Percentiles rank a stretch among this genome's conserved stretches.
Conservation (phyloP, 2,113 vertebrate species). For the Pantherophis guttatus region DNA sequence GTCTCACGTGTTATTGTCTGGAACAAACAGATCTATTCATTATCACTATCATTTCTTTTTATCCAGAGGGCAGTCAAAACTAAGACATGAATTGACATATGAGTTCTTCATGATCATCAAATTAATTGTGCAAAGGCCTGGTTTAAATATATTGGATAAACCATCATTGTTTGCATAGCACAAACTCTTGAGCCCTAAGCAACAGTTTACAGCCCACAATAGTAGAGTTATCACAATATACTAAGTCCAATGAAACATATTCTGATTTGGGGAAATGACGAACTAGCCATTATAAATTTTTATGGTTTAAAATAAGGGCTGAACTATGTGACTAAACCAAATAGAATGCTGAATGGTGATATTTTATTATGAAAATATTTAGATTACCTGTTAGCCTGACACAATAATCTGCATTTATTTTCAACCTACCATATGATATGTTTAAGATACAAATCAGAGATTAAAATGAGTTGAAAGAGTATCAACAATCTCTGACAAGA, state of each 20-base stretch:
- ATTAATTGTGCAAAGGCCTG: not conserved
- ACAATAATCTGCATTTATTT: not conserved
- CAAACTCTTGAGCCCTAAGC: not conserved
- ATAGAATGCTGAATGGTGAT: not conserved
- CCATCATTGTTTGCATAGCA: not conserved
- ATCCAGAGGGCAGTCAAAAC: not conserved
- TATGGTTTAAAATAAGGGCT: not conserved
- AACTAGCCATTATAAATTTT: not conserved
- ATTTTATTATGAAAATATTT: not conserved
- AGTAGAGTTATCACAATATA: not conserved
- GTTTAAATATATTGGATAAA: not conserved
- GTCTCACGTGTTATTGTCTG: not conserved
- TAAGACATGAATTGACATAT: not conserved
- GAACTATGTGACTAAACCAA: not conserved
- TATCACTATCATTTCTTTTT: not conserved
- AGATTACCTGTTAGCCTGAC: not conserved
- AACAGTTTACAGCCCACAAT: not conserved
- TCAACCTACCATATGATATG: not conserved
- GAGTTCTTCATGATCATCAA: not conserved
- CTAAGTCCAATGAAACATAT: not conserved
- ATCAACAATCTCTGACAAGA: not conserved
- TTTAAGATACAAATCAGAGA: not conserved
- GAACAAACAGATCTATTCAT: not conserved
- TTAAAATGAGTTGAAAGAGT: slow-evolving; percentile 11
- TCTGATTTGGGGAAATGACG: not conserved